Percentiles rank a stretch among this genome's conserved stretches.
These are phyloP conservation scores for Catamblyrhynchus diadema DNA, from an alignment of 2,797 vertebrate species.

Conservation along the genomic window DNA sequence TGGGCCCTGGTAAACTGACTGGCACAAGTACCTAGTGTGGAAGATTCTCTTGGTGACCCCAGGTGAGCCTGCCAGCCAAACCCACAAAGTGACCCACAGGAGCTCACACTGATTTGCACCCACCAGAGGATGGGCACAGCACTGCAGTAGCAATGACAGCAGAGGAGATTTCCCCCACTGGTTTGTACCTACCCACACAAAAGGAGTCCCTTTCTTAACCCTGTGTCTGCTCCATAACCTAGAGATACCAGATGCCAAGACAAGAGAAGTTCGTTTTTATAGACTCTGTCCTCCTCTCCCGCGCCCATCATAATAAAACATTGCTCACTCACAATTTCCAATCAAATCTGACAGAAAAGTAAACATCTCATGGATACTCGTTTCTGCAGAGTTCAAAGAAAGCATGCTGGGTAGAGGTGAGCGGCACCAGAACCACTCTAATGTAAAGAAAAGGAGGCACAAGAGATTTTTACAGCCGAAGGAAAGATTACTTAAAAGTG, in stretches of 20 bases:
- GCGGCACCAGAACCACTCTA: neutral
- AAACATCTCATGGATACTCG: neutral
- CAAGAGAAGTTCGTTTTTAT: neutral
- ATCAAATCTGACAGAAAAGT: neutral
- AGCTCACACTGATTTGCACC: accelerated
- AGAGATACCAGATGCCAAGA: neutral
- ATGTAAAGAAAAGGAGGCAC: neutral
- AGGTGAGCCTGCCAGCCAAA: neutral
- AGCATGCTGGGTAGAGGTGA: neutral
- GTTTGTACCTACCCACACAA: neutral
- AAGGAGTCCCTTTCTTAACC: neutral
- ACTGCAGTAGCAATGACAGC: accelerated
- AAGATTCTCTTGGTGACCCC: neutral
- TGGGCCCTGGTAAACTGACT: accelerated
- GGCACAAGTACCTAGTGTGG: accelerated
- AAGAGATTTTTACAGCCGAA: neutral
- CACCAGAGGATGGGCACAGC: accelerated
- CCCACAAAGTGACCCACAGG: accelerated
- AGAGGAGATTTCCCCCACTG: neutral
- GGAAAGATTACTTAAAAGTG: neutral
- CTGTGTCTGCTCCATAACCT: neutral
- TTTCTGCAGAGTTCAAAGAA: neutral
- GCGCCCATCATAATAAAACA: neutral
- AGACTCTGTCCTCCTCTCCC: neutral
- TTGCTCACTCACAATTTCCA: neutral